These are phyloP conservation scores for Drosophila bocqueti DNA, from an alignment of 1,140 invertebrate genomes.

Conservation along the genomic window DNA sequence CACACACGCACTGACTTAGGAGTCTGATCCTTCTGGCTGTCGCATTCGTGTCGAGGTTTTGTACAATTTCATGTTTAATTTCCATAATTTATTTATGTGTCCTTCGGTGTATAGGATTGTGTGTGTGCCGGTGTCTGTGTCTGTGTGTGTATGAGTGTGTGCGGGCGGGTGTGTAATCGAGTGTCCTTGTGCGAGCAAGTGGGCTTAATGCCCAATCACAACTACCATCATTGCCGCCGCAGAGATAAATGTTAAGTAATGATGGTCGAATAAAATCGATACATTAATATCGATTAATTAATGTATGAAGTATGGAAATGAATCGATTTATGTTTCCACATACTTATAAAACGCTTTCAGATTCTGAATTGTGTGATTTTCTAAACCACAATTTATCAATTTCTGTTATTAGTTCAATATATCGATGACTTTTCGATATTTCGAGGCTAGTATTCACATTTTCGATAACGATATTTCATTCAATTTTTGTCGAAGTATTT, in stretches of 20 bases:
- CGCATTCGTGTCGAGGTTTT: conserved; percentile 69
- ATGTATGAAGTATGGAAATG: not conserved
- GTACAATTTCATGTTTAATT: conserved; percentile 82
- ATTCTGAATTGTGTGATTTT: no score
- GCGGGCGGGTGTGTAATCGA: not conserved
- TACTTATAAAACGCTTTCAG: no score
- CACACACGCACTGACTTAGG: conserved; percentile 4
- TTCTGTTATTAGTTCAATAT: not conserved
- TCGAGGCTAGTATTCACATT: not conserved
- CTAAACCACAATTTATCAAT: not conserved
- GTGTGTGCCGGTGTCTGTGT: not conserved
- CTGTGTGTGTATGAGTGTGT: not conserved
- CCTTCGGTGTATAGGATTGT: conserved; percentile 18
- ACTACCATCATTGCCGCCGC: conserved; percentile 25
- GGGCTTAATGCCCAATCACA: conserved; percentile 62
- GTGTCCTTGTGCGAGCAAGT: conserved; percentile 13
- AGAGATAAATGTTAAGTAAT: conserved; percentile 10
- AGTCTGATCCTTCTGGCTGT: conserved; percentile 43
- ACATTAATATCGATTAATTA: not conserved
- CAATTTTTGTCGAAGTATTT: not conserved
- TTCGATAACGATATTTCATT: not conserved
- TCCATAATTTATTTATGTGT: conserved; percentile 81
- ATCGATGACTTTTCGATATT: not conserved
- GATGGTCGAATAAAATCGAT: conserved; percentile 11
- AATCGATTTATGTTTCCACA: not conserved